phyloP scores from a whole-genome alignment of 2,797 vertebrate genomes.

The Gymnocypris eckloni region DNA sequence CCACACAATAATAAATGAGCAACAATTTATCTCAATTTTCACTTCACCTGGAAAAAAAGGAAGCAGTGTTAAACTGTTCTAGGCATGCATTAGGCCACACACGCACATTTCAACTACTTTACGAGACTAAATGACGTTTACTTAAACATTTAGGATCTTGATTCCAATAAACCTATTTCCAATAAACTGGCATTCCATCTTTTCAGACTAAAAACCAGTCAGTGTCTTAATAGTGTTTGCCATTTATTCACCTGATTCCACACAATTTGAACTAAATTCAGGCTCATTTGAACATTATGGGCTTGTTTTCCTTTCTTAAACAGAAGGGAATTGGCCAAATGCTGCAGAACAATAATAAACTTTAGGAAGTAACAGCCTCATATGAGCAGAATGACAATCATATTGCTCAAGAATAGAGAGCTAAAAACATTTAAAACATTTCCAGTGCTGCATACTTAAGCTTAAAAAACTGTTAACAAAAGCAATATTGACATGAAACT shows the following conservation, averaged over 20 bases:
- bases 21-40: conserved; percentile 16
- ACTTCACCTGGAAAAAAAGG: not conserved
- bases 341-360: conserved; percentile 7
- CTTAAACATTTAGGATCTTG: conserved; percentile 38
- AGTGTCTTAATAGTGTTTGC: conserved; percentile 31
- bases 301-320: conserved; percentile 45
- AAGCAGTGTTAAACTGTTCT: not conserved
- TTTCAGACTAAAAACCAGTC: conserved; percentile 22
- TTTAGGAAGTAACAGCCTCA: not conserved
- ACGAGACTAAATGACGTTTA: conserved; percentile 33
- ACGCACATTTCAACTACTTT: conserved; percentile 19
- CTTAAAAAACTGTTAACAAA: not conserved
- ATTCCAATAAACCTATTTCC: conserved; percentile 50
- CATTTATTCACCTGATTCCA: conserved; percentile 35
- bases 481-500: too few relatives aligned
- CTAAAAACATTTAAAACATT: not conserved
- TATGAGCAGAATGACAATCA: not conserved
- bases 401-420: not conserved
- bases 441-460: not conserved
- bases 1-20: conserved; percentile 9
- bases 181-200: conserved; percentile 41
- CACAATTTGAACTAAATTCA: conserved; percentile 43
- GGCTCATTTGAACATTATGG: conserved; percentile 29
- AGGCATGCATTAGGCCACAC: conserved; percentile 14
- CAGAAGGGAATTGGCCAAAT: conserved; percentile 13